Evolutionary conservation across 2,888 invertebrate species (phyloP).

Genomic region (Liopterus haemorrhoidalis): DNA sequence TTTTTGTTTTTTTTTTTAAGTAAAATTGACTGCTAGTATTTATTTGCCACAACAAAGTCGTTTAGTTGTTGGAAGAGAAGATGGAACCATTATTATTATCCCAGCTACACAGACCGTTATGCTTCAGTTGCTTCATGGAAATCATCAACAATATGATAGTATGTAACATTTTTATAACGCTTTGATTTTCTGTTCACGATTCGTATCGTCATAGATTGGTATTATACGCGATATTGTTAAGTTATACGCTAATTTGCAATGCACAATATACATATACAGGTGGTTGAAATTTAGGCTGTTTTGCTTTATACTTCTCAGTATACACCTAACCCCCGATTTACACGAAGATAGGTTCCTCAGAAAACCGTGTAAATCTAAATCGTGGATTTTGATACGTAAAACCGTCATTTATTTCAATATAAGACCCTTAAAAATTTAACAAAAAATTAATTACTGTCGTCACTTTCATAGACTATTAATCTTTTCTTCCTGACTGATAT

Average conservation of each 20-base stretch:
- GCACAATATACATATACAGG: conserved; percentile 1
- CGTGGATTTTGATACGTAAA: too few species aligned
- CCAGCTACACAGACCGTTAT: conserved; percentile 94
- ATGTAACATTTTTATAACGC: conserved; percentile 31
- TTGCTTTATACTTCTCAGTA: too few species aligned
- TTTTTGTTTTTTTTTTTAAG: conserved; percentile 44
- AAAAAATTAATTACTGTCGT: too few species aligned
- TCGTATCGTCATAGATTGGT: not conserved
- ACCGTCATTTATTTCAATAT: too few species aligned
- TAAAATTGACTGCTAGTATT: conserved; percentile 87
- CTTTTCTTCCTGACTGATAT: too few species aligned
- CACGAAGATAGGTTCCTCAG: too few species aligned
- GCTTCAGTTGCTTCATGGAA: conserved; percentile 83
- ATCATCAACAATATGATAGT: conserved; percentile 75
- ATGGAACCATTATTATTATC: conserved; percentile 92
- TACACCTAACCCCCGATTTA: too few species aligned
- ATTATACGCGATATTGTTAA: not conserved
- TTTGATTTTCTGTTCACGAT: conserved; percentile 13
- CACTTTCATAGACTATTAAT: too few species aligned
- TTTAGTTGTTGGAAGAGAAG: conserved; percentile 88
- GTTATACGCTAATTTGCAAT: conserved; percentile 1
- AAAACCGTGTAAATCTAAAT: too few species aligned
- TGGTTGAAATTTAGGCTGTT: too few species aligned
- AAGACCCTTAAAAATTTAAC: too few species aligned
- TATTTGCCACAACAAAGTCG: conserved; percentile 91